A percentile compares a stretch with the other conserved stretches of the same genome.
Conservation (phyloP, 2,797 vertebrate genomes). For the Alouatta caraya region DNA sequence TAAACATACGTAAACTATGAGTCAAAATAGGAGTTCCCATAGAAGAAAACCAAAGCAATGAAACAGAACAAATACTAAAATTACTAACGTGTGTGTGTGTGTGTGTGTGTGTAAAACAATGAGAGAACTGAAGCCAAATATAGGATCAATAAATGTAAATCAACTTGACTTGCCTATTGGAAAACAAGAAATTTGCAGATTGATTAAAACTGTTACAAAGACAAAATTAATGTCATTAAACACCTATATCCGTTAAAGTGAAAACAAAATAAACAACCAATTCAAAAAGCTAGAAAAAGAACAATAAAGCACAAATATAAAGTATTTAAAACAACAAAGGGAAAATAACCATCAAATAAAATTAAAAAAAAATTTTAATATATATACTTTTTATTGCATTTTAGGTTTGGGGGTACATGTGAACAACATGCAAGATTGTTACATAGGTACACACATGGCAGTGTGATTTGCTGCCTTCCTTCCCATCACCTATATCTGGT, state of each 20-base stretch:
- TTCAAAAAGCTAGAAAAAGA: not conserved
- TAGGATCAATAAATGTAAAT: not conserved
- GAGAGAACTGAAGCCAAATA: not conserved
- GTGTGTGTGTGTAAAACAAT: not conserved
- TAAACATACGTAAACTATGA: not conserved
- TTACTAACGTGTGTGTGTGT: not conserved
- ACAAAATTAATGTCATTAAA: not conserved
- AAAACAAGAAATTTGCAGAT: not conserved
- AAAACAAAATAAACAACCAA: not conserved
- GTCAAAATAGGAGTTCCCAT: not conserved
- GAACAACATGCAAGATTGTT: no score
- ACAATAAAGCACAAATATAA: not conserved
- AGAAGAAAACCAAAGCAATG: not conserved
- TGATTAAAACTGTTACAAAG: not conserved
- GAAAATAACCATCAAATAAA: not conserved
- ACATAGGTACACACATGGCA: no score
- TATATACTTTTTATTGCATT: no score
- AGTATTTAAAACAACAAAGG: not conserved
- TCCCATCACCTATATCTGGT: no score
- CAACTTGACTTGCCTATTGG: not conserved
- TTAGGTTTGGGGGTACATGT: no score
- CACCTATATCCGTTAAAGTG: not conserved
- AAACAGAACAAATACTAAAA: not conserved
- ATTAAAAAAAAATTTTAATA: no score
- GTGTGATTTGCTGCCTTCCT: no score